These are phyloP conservation scores for Matsumurasca onukii DNA, from an alignment of 1,140 invertebrate species.

Conservation along the genomic window DNA sequence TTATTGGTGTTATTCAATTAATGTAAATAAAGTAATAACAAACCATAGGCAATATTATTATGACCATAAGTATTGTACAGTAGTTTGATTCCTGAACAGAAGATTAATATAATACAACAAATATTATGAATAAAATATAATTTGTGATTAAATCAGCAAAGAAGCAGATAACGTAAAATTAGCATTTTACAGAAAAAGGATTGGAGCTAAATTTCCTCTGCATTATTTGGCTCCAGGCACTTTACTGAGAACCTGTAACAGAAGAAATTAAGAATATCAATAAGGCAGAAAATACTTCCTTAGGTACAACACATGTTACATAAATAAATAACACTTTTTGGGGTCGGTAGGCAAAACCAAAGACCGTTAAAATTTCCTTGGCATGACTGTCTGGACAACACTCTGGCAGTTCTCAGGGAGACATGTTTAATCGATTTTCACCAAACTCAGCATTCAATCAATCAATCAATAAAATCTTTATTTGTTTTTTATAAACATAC, in stretches of 20 bases:
- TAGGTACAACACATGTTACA: neutral
- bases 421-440: too few species aligned
- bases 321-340: neutral
- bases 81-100: too few species aligned
- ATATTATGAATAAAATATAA: neutral
- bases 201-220: neutral
- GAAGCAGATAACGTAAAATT: neutral
- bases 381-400: neutral
- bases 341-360: neutral
- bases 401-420: too few species aligned
- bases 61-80: too few species aligned
- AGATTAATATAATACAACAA: neutral
- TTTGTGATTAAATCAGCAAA: neutral
- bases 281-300: neutral
- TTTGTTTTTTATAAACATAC: too few species aligned
- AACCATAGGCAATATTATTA: too few species aligned
- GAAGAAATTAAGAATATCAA: neutral
- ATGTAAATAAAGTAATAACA: too few species aligned
- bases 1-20: too few species aligned
- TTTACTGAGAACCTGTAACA: slow-evolving; percentile 27
- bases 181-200: neutral
- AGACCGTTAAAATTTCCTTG: neutral
- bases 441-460: too few species aligned
- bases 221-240: slow-evolving; percentile 37
- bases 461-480: too few species aligned